These are phyloP conservation scores for Drosophila barbarae DNA, from an alignment of 2,888 invertebrate species.

Conservation along the genomic window DNA sequence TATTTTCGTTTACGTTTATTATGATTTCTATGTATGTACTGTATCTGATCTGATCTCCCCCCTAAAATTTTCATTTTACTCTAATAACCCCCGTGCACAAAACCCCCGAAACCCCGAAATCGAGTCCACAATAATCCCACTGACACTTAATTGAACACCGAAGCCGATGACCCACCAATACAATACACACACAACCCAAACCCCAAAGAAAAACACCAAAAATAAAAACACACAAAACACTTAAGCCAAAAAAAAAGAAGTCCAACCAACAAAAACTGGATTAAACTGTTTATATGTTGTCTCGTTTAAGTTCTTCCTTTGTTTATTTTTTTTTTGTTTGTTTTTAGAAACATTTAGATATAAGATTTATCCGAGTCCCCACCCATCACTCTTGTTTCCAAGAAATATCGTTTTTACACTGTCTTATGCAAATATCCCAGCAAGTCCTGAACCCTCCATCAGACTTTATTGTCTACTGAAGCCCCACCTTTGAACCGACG, in stretches of 20 bases:
- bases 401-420: conserved; percentile 34
- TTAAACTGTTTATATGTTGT: conserved; percentile 64
- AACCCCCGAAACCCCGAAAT: conserved; percentile 36
- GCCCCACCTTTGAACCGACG: conserved; percentile 20
- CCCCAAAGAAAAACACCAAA: conserved; percentile 49
- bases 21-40: conserved; percentile 34
- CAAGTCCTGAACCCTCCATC: conserved; percentile 22
- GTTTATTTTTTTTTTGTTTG: conserved; percentile 49
- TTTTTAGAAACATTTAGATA: conserved; percentile 63
- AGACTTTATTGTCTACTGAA: conserved; percentile 37
- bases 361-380: conserved; percentile 58
- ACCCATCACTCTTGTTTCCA: conserved; percentile 32
- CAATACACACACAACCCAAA: conserved; percentile 32
- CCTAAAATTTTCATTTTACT: conserved; percentile 46
- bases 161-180: conserved; percentile 32
- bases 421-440: conserved; percentile 23
- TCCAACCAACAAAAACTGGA: conserved; percentile 48
- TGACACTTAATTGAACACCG: conserved; percentile 54
- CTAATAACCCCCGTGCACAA: conserved; percentile 64
- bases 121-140: conserved; percentile 53
- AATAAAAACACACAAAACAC: conserved; percentile 53
- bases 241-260: conserved; percentile 45
- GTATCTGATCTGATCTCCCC: conserved; percentile 40
- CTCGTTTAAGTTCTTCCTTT: conserved; percentile 56
- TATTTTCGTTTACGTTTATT: conserved; percentile 34